A percentile compares a stretch with the other conserved stretches of the same genome.
Evolutionary conservation across 1,140 invertebrate genomes (phyloP).

Genomic region (Eubasilissa regina): DNA sequence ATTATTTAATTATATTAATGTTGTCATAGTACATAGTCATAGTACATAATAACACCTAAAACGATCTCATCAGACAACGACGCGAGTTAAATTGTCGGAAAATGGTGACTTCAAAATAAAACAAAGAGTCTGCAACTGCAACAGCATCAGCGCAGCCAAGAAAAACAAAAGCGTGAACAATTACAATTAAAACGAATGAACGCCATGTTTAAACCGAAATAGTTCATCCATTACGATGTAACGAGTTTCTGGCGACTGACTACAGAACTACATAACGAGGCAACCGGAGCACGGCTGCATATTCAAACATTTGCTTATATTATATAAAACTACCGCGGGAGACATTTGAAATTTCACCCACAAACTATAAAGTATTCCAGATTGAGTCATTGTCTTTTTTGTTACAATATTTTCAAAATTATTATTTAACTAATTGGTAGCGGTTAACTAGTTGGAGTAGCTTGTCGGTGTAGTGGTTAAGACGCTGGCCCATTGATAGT

Average conservation of each 20-base stretch:
- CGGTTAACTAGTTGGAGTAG: too few species aligned
- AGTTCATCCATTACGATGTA: constrained; percentile 56
- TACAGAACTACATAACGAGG: constrained; percentile 11
- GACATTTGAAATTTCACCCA: constrained; percentile 2
- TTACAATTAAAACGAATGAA: constrained; percentile 42
- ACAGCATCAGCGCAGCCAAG: neutral
- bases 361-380: neutral
- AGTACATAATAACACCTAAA: too few species aligned
- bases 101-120: constrained; percentile 25
- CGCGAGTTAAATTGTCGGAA: neutral
- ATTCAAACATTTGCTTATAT: constrained; percentile 13
- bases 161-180: constrained; percentile 44
- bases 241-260: constrained; percentile 53
- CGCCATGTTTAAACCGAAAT: constrained; percentile 51
- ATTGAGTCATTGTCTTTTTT: constrained; percentile 20
- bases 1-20: too few species aligned
- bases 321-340: neutral
- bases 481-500: too few species aligned
- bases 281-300: neutral
- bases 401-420: too few species aligned
- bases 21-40: too few species aligned
- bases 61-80: too few species aligned
- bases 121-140: neutral
- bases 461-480: too few species aligned
- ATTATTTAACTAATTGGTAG: too few species aligned